Conservation (phyloP, 2,113 vertebrate genomes). For the Aptenodytes forsteri region DNA sequence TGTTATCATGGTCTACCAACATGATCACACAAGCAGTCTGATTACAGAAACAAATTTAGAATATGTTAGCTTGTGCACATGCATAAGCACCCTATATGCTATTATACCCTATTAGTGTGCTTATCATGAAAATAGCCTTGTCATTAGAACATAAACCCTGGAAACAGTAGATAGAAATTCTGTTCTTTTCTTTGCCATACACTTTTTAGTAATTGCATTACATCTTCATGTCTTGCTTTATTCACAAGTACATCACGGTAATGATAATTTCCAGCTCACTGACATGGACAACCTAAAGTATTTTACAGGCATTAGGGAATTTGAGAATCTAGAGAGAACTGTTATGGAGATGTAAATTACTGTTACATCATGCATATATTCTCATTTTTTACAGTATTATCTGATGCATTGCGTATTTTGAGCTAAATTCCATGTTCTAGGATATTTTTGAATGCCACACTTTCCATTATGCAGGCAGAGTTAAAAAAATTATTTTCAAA, state of each 20-base stretch:
- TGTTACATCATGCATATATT: not conserved
- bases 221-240: not conserved
- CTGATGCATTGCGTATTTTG: not conserved
- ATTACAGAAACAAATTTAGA: not conserved
- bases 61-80: not conserved
- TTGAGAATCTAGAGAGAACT: not conserved
- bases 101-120: not conserved
- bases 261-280: not conserved
- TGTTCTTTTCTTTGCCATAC: not conserved
- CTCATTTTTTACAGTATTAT: not conserved
- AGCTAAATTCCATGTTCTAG: not conserved
- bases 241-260: not conserved
- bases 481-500: not conserved
- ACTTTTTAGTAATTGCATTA: not conserved
- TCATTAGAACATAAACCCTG: not conserved
- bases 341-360: slow-evolving; percentile 13
- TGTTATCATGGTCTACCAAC: not conserved
- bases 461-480: not conserved
- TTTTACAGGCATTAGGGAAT: not conserved
- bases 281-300: not conserved
- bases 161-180: not conserved
- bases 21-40: not conserved
- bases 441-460: not conserved
- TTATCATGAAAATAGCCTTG: not conserved
- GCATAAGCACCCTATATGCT: not conserved